phyloP scores from a whole-genome alignment of 2,888 invertebrate species.

The Ophioninae sp. region DNA sequence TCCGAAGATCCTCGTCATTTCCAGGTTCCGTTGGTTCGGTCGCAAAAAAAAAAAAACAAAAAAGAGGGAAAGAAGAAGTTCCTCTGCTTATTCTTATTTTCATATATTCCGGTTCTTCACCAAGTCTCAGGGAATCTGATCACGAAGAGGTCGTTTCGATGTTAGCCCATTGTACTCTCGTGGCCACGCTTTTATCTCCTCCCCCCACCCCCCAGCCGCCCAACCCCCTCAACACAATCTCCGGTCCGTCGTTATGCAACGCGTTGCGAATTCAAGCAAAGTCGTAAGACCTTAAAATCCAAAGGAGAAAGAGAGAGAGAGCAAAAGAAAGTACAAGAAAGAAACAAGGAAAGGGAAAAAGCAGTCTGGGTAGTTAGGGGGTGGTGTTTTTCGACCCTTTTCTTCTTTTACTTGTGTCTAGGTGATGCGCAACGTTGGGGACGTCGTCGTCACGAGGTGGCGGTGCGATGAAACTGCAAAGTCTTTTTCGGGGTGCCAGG shows the following conservation, averaged over 20 bases:
- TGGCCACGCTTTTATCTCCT: slow-evolving; percentile 21
- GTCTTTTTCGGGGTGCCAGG: slow-evolving; percentile 18
- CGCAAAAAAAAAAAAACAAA: too few species aligned
- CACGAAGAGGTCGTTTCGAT: slow-evolving; percentile 57
- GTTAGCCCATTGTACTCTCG: slow-evolving; percentile 45
- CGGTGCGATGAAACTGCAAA: neutral
- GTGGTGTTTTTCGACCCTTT: slow-evolving; percentile 30
- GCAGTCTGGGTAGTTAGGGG: slow-evolving; percentile 40
- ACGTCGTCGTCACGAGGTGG: slow-evolving; percentile 58
- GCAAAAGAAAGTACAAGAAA: neutral
- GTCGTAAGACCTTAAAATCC: slow-evolving; percentile 53
- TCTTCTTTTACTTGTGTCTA: slow-evolving; percentile 47
- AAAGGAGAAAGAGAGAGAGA: slow-evolving; percentile 60
- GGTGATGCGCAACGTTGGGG: slow-evolving; percentile 58
- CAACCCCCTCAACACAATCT: neutral
- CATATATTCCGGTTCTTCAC: slow-evolving; percentile 39
- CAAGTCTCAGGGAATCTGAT: slow-evolving; percentile 54
- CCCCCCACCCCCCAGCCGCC: neutral
- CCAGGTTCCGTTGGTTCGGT: neutral
- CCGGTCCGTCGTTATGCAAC: slow-evolving; percentile 62
- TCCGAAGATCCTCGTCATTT: neutral
- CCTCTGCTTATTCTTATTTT: slow-evolving; percentile 35
- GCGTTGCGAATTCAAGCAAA: slow-evolving; percentile 57
- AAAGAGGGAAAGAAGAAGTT: slow-evolving; percentile 1
- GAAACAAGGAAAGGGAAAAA: slow-evolving; percentile 7